Base-by-base conservation (phyloP, 2,888 invertebrate genomes). In the Cyrtodaria siliqua region DNA sequence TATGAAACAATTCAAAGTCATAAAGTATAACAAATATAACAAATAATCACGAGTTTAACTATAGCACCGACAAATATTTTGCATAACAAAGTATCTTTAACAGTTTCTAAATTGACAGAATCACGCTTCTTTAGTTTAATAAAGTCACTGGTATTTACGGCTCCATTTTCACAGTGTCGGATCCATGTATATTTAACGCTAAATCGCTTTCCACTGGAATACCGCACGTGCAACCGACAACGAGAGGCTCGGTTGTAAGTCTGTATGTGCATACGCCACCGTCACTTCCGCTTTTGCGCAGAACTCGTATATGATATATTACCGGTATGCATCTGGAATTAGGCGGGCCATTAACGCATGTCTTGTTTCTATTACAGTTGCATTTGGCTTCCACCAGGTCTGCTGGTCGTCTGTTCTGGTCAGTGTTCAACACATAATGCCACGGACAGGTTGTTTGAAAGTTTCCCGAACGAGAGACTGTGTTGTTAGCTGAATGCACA, bases 401-500 rank as follows among this genome's bases (percentile, higher is more conserved):
- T 38, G 18, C 16, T 20, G 67, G 67, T 20, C 59, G 20, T n/a
- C 67, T 23, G 29, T 67, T 67, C 14, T 24, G 33, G 50, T 67
- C 67, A 16, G 9, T 18, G 52, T 67, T 67, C 0, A 67, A 16
- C 6, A 67, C 59, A 33, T 67, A 59, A 40, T 59, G 59, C 67
- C 57, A 67, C 2, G 57, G 57, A 38, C 67, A 67, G 9, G 27
- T 59, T 4, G 56, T 56, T 6, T 26, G 27, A 20, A n/a, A 1
- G 23, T 56, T 29, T 16, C n/a, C n/a, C 44, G 33, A 33, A 33
- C 6, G 12, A 33, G 12, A 8, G 33, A 12, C 33, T 4, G 4
- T 12, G 4, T 4, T 33, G 33, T 12, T 33, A 4, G 33, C 6
- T 12, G 33, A 33, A 33, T 8, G 12, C 33, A 33, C 12, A 12